Evolutionary conservation across 2,888 invertebrate species (phyloP).

Genomic region (Ormia ochracea): DNA sequence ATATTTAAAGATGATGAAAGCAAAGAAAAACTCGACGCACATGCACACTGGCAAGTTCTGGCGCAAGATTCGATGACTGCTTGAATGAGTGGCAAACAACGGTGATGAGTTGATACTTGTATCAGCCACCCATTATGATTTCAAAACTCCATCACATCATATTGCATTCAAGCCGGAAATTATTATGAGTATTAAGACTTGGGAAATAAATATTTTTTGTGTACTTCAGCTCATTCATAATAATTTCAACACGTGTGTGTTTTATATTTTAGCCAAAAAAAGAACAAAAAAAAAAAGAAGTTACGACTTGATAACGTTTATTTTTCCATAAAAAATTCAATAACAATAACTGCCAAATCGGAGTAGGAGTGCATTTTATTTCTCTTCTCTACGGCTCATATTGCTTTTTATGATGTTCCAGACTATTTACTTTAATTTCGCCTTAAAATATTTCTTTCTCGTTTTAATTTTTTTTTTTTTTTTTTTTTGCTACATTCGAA

Average conservation of each 20-base stretch:
- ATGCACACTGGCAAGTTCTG: background rate
- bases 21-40: too few relatives aligned
- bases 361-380: background rate
- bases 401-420: slow-evolving; percentile 12
- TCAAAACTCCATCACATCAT: background rate
- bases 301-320: slow-evolving; percentile 4
- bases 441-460: slow-evolving; percentile 6
- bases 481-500: background rate
- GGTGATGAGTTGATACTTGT: slow-evolving; percentile 3
- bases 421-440: slow-evolving; percentile 34
- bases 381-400: background rate
- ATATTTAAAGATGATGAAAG: slow-evolving; percentile 4
- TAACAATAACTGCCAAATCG: background rate
- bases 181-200: slow-evolving; percentile 23
- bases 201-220: slow-evolving; percentile 11
- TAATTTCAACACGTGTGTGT: slow-evolving; percentile 24
- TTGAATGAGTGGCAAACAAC: slow-evolving; percentile 16
- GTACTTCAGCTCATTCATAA: background rate
- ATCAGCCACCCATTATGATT: background rate
- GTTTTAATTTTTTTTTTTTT: too few relatives aligned
- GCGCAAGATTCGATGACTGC: slow-evolving; percentile 13
- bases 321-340: background rate
- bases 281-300: too few relatives aligned
- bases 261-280: background rate
- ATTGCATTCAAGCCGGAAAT: slow-evolving; percentile 33